These are phyloP conservation scores for Melipona beecheii DNA, from an alignment of 2,888 invertebrate species.

Conservation along the genomic window DNA sequence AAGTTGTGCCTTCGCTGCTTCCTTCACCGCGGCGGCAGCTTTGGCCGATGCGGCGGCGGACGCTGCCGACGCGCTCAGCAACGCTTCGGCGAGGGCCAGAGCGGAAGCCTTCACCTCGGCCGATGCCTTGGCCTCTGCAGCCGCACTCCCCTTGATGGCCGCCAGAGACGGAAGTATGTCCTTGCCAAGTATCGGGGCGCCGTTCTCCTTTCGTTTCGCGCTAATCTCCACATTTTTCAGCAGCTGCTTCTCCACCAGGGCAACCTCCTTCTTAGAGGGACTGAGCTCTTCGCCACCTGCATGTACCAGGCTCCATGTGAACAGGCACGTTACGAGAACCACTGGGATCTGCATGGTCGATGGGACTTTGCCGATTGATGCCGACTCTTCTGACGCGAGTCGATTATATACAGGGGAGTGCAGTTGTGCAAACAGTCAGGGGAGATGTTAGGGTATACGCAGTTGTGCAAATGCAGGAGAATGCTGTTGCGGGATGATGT, in stretches of 20 bases:
- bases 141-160: background rate
- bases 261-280: too few species aligned
- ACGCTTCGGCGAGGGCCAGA: background rate
- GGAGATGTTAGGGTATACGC: background rate
- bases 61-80: background rate
- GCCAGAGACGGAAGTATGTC: background rate
- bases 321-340: conserved; percentile 50
- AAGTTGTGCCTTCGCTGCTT: background rate
- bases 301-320: conserved; percentile 52
- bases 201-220: conserved; percentile 15
- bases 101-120: background rate
- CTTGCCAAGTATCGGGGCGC: conserved; percentile 39
- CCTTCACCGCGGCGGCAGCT: conserved; percentile 19
- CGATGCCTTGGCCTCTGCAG: background rate
- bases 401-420: conserved; percentile 49
- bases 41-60: conserved; percentile 26
- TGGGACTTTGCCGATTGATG: conserved; percentile 61
- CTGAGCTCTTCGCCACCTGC: background rate
- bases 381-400: conserved; percentile 1
- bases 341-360: conserved; percentile 65
- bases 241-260: background rate
- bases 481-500: conserved; percentile 17
- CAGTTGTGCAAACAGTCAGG: conserved; percentile 56
- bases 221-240: conserved; percentile 27
- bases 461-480: conserved; percentile 3